Base-by-base conservation (phyloP, 2,797 vertebrate genomes). In the Diplodus sargus region DNA sequence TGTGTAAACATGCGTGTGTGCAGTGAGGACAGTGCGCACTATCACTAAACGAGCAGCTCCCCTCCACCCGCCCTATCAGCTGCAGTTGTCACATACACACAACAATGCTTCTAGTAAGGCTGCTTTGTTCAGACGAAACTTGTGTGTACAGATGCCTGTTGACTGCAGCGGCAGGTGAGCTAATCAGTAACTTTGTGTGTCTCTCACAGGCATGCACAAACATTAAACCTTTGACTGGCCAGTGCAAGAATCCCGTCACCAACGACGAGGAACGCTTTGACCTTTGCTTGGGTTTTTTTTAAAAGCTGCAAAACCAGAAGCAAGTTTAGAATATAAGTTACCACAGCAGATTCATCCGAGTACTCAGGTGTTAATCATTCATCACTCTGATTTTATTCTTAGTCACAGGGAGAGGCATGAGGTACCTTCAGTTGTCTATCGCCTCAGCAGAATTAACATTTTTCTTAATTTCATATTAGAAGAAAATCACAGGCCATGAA, bases 351-450 rank as follows among this genome's bases (percentile, higher is more conserved):
- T 85, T 89, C 58, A 76, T 53, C 70, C 70, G 51, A 82, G 76
- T 66, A 52, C 70, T 79, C 68, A 89, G 82, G 79, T 87, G 90
- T 93, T 94, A 92, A 93, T 93, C 86, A 86, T 87, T 90, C 71
- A 85, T 87, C 48, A 22, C 78, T 82, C 81, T 42, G 57, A 67
- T 82, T 91, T 91, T 91, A 92, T 93, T 94, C 77, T 91, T 87
- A 90, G 90, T 87, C 80, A 74, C 71, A 78, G 66, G 62, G 77
- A 86, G 74, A 89, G 54, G 80, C 81, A 87, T 86, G 67, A 86
- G 86, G 88, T 90, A 91, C 86, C 84, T 86, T 89, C 64, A 94
- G 81, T 74, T 39, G 83, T 89, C 85, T 89, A 78, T 90, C 87
- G 81, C 87, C 82, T 83, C 72, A 71, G 80, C 78, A 48, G 74